A percentile compares a stretch with the other conserved stretches of the same genome.
These are phyloP conservation scores for Callinectes sapidus DNA, from an alignment of 2,888 invertebrate genomes.

Conservation along the genomic window DNA sequence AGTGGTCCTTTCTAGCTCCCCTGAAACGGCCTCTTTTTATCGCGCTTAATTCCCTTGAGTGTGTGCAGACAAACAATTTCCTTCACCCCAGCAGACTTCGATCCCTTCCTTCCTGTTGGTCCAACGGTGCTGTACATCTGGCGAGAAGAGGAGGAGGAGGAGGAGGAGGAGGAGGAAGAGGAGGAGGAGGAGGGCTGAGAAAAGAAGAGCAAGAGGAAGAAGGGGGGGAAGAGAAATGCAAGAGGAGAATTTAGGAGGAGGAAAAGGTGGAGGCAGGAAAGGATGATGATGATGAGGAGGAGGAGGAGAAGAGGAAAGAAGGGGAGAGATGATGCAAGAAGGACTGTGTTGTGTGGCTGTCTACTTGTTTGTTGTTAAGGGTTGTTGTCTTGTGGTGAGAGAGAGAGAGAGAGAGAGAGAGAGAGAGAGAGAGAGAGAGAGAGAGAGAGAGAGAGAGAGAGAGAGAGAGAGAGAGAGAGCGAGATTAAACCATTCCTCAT, in stretches of 20 bases:
- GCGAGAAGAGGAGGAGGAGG: constrained; percentile 19
- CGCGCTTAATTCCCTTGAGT: background rate
- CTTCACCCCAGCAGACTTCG: constrained; percentile 9
- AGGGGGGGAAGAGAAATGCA: background rate
- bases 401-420: background rate
- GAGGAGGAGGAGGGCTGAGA: background rate
- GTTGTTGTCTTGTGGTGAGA: background rate
- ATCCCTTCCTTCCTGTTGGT: constrained; percentile 24
- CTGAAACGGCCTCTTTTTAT: background rate
- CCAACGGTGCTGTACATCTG: constrained; percentile 14
- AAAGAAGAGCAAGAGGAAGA: background rate
- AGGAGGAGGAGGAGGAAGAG: background rate
- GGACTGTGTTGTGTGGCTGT: background rate
- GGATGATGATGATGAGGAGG: background rate
- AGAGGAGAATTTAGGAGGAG: background rate
- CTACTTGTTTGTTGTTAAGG: background rate
- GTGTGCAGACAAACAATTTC: constrained; percentile 30
- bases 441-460: too few relatives aligned
- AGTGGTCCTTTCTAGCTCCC: background rate
- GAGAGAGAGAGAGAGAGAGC: too few relatives aligned
- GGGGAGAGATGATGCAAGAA: constrained; percentile 8
- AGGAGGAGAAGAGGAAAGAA: constrained; percentile 3
- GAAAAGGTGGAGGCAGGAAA: background rate
- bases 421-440: background rate
- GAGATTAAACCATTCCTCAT: background rate